phyloP scores from a whole-genome alignment of 2,797 vertebrate genomes.

The Myotis daubentonii region DNA sequence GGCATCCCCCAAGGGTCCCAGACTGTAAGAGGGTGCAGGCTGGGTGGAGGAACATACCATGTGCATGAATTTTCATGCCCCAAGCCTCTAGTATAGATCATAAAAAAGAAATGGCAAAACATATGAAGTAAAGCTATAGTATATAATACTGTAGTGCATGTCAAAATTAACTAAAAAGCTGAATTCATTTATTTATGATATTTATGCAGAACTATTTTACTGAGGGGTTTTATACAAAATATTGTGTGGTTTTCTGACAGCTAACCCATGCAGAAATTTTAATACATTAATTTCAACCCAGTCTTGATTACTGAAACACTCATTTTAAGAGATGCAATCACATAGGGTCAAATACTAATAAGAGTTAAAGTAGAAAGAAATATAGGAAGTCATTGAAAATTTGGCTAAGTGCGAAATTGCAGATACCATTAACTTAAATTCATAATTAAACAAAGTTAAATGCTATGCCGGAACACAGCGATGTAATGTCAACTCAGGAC shows the following conservation, averaged over 20 bases:
- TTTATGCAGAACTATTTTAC: constrained; percentile 52
- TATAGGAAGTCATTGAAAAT: not conserved
- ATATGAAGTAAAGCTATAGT: constrained; percentile 57
- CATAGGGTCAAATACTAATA: not conserved
- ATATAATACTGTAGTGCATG: constrained; percentile 12
- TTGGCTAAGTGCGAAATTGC: not conserved
- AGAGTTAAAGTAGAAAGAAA: constrained; percentile 17
- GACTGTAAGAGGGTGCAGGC: too few relatives aligned
- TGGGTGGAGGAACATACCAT: too few relatives aligned
- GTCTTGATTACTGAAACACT: constrained; percentile 9
- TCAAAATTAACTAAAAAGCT: constrained; percentile 77
- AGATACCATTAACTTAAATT: not conserved
- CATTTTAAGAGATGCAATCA: not conserved
- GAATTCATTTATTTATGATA: constrained; percentile 74
- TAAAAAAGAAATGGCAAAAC: constrained; percentile 71
- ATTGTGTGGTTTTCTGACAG: constrained; percentile 40
- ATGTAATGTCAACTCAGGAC: not conserved
- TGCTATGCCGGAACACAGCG: fast-evolving
- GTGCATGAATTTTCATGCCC: too few relatives aligned
- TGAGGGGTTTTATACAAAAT: constrained; percentile 69
- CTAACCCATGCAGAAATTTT: constrained; percentile 57
- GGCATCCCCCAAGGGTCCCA: too few relatives aligned
- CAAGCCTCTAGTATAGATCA: not conserved
- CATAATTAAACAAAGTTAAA: not conserved
- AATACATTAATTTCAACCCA: constrained; percentile 10